These are phyloP conservation scores for Oscarella lobularis DNA, from an alignment of 37 sponge, comb jelly and placozoan genomes.

Conservation along the genomic window DNA sequence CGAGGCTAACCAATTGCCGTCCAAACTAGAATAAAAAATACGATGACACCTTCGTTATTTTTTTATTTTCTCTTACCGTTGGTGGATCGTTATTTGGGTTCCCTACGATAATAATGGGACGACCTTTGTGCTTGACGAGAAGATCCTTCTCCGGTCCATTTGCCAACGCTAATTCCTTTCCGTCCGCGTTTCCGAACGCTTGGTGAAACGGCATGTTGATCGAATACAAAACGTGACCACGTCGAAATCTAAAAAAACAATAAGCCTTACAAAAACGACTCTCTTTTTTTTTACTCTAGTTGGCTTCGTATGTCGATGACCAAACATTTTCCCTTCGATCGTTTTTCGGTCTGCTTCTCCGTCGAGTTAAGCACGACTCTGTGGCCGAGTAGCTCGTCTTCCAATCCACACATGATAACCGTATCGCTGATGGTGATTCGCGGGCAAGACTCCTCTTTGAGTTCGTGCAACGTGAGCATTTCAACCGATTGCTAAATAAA, in stretches of 20 bases:
- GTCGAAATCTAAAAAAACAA: conserved; percentile 26
- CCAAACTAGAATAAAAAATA: conserved; percentile 52
- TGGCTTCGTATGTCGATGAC: conserved; percentile 53
- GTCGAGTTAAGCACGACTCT: neutral
- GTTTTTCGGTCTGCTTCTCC: neutral
- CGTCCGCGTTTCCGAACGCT: conserved; percentile 45
- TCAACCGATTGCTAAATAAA: no score
- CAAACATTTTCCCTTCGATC: conserved; percentile 15
- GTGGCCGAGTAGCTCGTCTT: conserved; percentile 24
- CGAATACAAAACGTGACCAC: conserved; percentile 55
- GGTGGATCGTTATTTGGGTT: conserved; percentile 29
- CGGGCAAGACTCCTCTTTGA: conserved; percentile 44
- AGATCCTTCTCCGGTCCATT: neutral
- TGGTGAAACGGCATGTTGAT: conserved; percentile 47
- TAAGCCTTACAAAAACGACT: no score
- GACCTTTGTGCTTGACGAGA: conserved; percentile 14
- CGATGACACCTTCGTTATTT: neutral
- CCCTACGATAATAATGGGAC: conserved; percentile 45
- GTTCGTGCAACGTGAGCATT: conserved; percentile 13
- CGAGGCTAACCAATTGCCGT: conserved; percentile 45
- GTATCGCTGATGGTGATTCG: conserved; percentile 61
- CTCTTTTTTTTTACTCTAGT: no score
- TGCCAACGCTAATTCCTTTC: conserved; percentile 29
- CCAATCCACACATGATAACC: conserved; percentile 38
- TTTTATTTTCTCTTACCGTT: no score